Conservation (phyloP, 2,113 vertebrate species). For the Otus sunia region DNA sequence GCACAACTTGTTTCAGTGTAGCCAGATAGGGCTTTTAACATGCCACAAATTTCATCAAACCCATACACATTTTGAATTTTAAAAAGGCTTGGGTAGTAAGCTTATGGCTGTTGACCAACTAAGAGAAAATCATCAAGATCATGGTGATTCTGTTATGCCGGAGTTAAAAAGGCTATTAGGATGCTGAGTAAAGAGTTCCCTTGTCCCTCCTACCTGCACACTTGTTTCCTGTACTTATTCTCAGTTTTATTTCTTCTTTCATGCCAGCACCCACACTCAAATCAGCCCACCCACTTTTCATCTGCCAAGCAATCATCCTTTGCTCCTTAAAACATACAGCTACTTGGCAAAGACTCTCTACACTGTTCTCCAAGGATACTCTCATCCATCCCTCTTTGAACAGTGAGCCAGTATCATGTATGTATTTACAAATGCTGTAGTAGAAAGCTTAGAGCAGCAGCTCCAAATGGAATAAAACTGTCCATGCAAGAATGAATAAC, state of each 20-base stretch:
- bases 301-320: conserved; percentile 18
- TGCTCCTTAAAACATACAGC: not conserved
- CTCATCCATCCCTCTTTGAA: not conserved
- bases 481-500: not conserved
- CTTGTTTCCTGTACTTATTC: conserved; percentile 51
- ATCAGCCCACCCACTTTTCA: conserved; percentile 57
- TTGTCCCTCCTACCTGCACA: not conserved
- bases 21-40: not conserved
- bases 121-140: not conserved
- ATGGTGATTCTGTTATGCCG: not conserved
- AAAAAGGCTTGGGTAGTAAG: not conserved
- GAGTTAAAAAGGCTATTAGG: not conserved
- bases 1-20: not conserved
- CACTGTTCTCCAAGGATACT: not conserved
- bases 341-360: not conserved
- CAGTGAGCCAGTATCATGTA: not conserved
- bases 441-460: conserved; percentile 2
- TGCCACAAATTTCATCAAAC: not conserved
- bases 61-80: not conserved
- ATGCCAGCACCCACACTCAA: conserved; percentile 10
- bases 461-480: not conserved
- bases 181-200: conserved; percentile 13
- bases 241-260: conserved; percentile 47
- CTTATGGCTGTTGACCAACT: not conserved
- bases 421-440: conserved; percentile 34